Conservation (phyloP, 1,140 invertebrate genomes). For the Heterodera schachtii region DNA sequence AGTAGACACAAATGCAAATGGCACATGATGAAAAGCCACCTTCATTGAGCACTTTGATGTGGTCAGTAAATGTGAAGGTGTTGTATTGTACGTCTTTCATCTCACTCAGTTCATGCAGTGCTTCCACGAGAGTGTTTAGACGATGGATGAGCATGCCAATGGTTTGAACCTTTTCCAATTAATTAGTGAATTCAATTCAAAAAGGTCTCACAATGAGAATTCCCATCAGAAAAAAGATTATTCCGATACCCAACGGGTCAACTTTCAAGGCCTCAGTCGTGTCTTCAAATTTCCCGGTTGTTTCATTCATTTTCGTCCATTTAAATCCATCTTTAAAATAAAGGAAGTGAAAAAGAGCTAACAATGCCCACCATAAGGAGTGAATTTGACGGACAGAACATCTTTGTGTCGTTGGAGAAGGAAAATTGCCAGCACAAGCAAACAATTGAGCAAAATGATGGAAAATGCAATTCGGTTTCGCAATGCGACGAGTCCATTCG, state of each 20-base stretch:
- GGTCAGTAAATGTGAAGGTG: slow-evolving; percentile 29
- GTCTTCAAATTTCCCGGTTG: slow-evolving; percentile 53
- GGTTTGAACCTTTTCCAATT: slow-evolving; percentile 51
- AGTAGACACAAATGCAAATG: slow-evolving; percentile 19
- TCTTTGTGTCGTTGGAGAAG: slow-evolving; percentile 68
- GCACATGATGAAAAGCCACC: slow-evolving; percentile 32
- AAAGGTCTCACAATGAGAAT: slow-evolving; percentile 66
- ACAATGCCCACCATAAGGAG: slow-evolving; percentile 51
- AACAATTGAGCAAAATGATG: slow-evolving; percentile 69
- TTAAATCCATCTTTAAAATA: slow-evolving; percentile 53
- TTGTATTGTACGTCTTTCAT: slow-evolving; percentile 35
- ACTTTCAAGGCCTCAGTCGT: slow-evolving; percentile 62
- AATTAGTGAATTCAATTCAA: slow-evolving; percentile 5
- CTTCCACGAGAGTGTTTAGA: slow-evolving; percentile 65
- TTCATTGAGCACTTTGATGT: slow-evolving; percentile 47
- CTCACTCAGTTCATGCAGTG: slow-evolving; percentile 58
- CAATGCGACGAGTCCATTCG: slow-evolving; percentile 66
- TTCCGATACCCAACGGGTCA: slow-evolving; percentile 69
- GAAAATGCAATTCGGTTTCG: slow-evolving; percentile 70
- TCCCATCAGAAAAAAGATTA: slow-evolving; percentile 68
- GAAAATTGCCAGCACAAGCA: slow-evolving; percentile 69
- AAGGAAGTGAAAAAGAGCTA: background rate
- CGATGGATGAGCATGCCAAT: slow-evolving; percentile 69
- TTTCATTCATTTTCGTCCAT: slow-evolving; percentile 63
- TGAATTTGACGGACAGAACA: slow-evolving; percentile 61